Evolutionary conservation across 2,113 vertebrate species (phyloP), one percentile per base, ranked within the genome.

Genomic region (Ictidomys tridecemlineatus): DNA sequence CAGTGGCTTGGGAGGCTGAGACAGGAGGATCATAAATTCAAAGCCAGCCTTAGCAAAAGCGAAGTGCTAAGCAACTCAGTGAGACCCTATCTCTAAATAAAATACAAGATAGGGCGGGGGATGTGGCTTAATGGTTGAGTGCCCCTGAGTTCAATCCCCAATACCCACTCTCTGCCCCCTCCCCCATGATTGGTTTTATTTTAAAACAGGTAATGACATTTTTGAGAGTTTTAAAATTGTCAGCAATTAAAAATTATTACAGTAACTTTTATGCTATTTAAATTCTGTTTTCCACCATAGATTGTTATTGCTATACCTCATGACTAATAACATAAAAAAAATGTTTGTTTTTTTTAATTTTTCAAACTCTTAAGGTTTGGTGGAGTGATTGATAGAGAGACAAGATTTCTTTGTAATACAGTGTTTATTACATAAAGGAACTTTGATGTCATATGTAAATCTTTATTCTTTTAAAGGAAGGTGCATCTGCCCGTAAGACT

Each of bases 401-500:
- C 8, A 51, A 22, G 37, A 61, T 79, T 37, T 97, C 16, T 84
- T 86, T n/a, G 8, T 20, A 67, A 74, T 85, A 76, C 89, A 85
- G 5, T 94, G 28, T 76, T 93, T 90, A 3, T 91, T 85, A 53
- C 58, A 4, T 91, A 93, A 92, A 89, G 42, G 45, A 91, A 53
- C 32, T 92, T 77, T 83, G 48, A 91, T 51, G 1, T 90, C 65
- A 63, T 28, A 1, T 84, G 17, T 92, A 58, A 37, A 39, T 91
- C 85, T 86, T 98, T 97, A 89, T 93, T 98, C 24, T 97, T 97
- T 97, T 97, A 70, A 97, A 99, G 99, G 99, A 99, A 99, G 99
- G 99, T 95, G 99, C 99, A 1, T 99, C 99, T 61, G 99, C 99
- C 65, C 98, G 99, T 42, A 99, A 99, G 98, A 99, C 99, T 85